These are phyloP conservation scores for Melanotaenia nigrans DNA, from an alignment of 2,797 vertebrate species.

Conservation along the genomic window DNA sequence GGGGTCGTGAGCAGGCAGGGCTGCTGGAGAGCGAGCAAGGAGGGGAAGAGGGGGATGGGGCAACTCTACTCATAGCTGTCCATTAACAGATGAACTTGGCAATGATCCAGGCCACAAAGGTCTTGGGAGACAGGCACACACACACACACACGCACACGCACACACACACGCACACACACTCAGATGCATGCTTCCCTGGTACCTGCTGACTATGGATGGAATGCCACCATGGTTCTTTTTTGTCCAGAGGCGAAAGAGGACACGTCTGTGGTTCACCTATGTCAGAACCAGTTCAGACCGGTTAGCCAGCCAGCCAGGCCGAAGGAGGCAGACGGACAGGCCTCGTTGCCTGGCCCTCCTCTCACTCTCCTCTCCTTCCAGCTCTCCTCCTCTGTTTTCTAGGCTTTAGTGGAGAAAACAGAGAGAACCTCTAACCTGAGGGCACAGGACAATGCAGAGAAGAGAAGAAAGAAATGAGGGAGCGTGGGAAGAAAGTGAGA, in stretches of 20 bases:
- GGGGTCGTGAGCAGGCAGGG: conserved; percentile 72
- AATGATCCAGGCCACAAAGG: conserved; percentile 92
- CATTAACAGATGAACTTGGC: conserved; percentile 99
- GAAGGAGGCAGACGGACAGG: conserved; percentile 65
- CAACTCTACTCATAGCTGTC: conserved; percentile 85
- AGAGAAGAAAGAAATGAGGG: conserved; percentile 64
- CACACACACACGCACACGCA: not conserved
- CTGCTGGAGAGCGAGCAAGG: conserved; percentile 58
- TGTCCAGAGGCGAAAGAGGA: conserved; percentile 86
- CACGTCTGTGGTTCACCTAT: conserved; percentile 81
- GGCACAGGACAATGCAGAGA: conserved; percentile 78
- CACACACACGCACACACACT: conserved; percentile 21
- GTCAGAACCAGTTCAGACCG: conserved; percentile 91
- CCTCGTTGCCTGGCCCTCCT: conserved; percentile 78
- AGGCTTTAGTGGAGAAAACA: conserved; percentile 77
- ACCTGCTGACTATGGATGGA: conserved; percentile 90
- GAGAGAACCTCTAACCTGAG: conserved; percentile 85
- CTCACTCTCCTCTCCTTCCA: conserved; percentile 31
- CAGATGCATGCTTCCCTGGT: conserved; percentile 67
- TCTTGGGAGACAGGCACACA: conserved; percentile 85
- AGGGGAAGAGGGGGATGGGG: conserved; percentile 53
- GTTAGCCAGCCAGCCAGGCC: conserved; percentile 85
- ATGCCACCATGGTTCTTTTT: conserved; percentile 86
- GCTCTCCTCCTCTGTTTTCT: conserved; percentile 68
- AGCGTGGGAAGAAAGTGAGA: conserved; percentile 76